Evolutionary conservation across 2,113 vertebrate species (phyloP).

Genomic region (Egretta garzetta): DNA sequence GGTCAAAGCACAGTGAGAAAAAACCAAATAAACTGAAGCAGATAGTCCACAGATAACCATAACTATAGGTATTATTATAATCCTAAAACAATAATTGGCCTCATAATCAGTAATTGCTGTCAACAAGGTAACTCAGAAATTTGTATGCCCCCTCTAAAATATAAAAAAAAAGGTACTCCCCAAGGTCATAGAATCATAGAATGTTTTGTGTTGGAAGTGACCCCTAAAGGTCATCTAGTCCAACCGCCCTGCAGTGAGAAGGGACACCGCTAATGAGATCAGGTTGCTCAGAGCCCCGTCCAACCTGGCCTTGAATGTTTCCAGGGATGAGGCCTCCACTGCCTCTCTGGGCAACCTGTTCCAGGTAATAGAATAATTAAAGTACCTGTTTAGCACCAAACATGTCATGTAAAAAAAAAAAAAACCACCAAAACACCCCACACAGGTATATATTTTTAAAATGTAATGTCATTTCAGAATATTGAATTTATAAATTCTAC

Average conservation of each 20-base stretch:
- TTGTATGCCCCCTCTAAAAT: not conserved
- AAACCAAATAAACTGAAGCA: not conserved
- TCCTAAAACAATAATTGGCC: not conserved
- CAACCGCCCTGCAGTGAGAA: no score
- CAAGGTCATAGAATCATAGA: no score
- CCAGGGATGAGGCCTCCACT: no score
- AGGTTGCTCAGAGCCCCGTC: no score
- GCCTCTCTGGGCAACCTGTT: not conserved
- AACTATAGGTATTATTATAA: not conserved
- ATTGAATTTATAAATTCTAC: not conserved
- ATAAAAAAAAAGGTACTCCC: not conserved
- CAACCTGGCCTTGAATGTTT: no score
- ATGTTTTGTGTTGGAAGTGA: no score
- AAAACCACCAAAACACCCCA: no score
- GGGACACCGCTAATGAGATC: no score
- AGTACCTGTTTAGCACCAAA: not conserved
- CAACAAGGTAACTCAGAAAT: not conserved
- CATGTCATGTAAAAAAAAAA: no score
- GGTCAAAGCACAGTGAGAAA: not conserved
- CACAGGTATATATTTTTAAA: not conserved
- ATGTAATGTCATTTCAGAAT: not conserved
- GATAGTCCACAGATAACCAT: not conserved
- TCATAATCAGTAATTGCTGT: not conserved
- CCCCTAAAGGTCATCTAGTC: no score
- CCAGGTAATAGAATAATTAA: not conserved